phyloP scores from a whole-genome alignment of 2,797 vertebrate genomes.

The Tragelaphus oryx region DNA sequence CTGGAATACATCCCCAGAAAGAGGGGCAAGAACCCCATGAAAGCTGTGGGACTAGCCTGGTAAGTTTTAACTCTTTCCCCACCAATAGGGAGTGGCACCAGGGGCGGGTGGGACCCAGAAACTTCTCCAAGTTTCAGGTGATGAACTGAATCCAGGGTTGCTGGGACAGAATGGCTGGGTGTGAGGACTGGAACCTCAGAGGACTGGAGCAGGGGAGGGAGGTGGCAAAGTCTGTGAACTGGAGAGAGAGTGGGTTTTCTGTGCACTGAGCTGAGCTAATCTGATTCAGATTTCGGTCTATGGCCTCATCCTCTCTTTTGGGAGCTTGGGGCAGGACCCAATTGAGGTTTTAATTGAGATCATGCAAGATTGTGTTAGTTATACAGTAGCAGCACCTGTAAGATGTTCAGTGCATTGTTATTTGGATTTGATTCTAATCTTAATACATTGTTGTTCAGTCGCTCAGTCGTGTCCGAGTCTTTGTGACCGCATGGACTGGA shows the following conservation, averaged over 20 bases:
- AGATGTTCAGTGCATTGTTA: not conserved
- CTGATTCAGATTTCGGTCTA: not conserved
- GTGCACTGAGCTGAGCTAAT: not conserved
- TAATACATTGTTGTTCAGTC: not conserved
- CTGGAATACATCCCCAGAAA: constrained; percentile 88
- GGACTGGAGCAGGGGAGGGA: not conserved
- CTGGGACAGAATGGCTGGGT: not conserved
- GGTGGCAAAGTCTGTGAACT: not conserved
- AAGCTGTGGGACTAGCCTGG: constrained; percentile 91
- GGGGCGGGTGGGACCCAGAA: not conserved
- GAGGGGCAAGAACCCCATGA: constrained; percentile 92
- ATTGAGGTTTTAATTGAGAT: not conserved
- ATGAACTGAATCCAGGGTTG: not conserved
- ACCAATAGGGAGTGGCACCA: not conserved
- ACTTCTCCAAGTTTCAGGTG: constrained; percentile 3
- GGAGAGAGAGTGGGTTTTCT: constrained; percentile 11
- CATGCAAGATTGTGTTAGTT: not conserved
- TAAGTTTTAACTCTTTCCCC: constrained; percentile 75
- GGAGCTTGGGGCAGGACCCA: not conserved
- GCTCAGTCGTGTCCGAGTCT: not conserved
- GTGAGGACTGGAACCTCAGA: not conserved
- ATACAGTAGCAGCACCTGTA: not conserved
- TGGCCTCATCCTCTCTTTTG: not conserved
- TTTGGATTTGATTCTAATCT: not conserved
- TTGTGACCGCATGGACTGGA: not conserved